A percentile compares a stretch with the other conserved stretches of the same genome.
Conservation (phyloP, 2,797 vertebrate species). For the Hippopotamyrus pictus region DNA sequence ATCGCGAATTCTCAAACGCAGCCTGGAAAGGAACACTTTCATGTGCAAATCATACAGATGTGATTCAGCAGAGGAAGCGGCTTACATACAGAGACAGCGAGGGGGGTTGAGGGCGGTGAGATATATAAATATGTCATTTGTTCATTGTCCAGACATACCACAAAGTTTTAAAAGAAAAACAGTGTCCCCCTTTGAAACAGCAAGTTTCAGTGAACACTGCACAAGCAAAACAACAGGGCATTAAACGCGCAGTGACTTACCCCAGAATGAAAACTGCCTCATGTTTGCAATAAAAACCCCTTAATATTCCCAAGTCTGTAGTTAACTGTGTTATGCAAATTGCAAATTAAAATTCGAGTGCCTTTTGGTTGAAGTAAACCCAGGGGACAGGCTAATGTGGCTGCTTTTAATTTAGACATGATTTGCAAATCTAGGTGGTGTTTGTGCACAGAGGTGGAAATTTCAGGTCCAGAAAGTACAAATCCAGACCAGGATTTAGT, state of each 20-base stretch:
- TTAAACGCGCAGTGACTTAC: not conserved
- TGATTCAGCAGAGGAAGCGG: not conserved
- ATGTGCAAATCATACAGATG: not conserved
- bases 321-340: not conserved
- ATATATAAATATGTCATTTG: not conserved
- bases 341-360: not conserved
- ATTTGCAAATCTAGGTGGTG: not conserved
- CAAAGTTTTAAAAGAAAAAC: not conserved
- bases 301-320: slow-evolving; percentile 3
- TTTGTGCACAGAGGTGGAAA: too few relatives aligned
- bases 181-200: not conserved
- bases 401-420: not conserved
- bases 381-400: not conserved
- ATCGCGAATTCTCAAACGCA: not conserved
- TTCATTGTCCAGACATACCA: not conserved
- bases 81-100: not conserved
- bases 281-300: not conserved
- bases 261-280: not conserved
- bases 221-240: not conserved
- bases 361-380: not conserved
- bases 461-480: too few relatives aligned
- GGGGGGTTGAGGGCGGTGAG: too few relatives aligned
- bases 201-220: not conserved
- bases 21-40: not conserved
- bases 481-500: too few relatives aligned